A percentile compares a stretch with the other conserved stretches of the same genome.
phyloP scores from a whole-genome alignment of 2,113 vertebrate genomes.

The Phyllostomus discolor region DNA sequence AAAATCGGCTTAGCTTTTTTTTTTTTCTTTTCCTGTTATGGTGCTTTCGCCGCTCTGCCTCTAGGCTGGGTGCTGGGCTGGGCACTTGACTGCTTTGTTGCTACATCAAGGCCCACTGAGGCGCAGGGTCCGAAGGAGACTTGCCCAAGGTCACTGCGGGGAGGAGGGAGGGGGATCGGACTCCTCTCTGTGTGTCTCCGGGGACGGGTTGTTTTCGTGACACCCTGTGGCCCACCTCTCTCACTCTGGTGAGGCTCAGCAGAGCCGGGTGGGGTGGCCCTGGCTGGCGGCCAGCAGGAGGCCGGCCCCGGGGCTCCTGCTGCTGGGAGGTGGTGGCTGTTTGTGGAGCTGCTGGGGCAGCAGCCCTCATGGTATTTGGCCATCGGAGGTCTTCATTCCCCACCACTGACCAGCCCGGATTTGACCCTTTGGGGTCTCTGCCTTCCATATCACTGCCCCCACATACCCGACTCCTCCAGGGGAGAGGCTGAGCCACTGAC shows the following conservation, averaged over 20 bases:
- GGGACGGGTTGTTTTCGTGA: not conserved
- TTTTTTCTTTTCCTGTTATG: not conserved
- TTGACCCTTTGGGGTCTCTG: not conserved
- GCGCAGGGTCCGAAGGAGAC: not conserved
- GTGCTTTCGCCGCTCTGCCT: not conserved
- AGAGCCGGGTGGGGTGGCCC: not conserved
- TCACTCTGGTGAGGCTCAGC: not conserved
- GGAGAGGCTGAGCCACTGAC: not conserved
- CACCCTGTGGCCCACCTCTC: not conserved
- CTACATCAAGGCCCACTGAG: not conserved
- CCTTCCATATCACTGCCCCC: not conserved
- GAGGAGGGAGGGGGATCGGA: not conserved
- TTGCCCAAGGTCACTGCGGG: not conserved
- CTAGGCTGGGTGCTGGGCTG: not conserved
- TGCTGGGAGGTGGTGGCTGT: fast-evolving
- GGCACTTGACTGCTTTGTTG: not conserved
- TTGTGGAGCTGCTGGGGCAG: not conserved
- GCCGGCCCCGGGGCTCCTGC: not conserved
- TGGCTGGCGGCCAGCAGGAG: fast-evolving
- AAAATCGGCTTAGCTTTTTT: not conserved
- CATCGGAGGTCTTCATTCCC: not conserved
- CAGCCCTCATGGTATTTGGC: not conserved
- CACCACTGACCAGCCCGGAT: fast-evolving
- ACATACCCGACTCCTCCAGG: fast-evolving
- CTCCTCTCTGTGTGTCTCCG: not conserved